phyloP scores from a whole-genome alignment of 2,888 invertebrate genomes.

The Tachystola acroxantha region DNA sequence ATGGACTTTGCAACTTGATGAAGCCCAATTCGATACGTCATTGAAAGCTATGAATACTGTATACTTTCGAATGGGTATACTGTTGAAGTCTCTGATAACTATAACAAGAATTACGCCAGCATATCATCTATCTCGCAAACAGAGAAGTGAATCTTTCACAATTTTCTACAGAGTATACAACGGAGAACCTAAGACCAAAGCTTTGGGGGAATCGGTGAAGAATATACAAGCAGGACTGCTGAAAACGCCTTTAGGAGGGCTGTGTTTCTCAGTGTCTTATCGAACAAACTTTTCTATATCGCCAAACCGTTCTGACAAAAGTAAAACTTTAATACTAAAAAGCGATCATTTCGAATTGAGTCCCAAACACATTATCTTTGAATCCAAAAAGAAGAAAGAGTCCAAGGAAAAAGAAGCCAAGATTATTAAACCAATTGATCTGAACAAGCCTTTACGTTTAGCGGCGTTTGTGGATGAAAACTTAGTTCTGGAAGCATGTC shows the following conservation, averaged over 20 bases:
- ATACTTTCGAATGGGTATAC: constrained; percentile 95
- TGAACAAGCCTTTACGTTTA: constrained; percentile 84
- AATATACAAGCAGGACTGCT: constrained; percentile 90
- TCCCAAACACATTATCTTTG: constrained; percentile 80
- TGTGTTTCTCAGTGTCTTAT: constrained; percentile 90
- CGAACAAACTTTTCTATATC: constrained; percentile 96
- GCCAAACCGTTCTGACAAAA: constrained; percentile 86
- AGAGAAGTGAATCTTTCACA: constrained; percentile 92
- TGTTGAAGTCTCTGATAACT: constrained; percentile 93
- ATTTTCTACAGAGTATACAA: constrained; percentile 93
- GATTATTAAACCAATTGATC: constrained; percentile 67
- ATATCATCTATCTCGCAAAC: constrained; percentile 92
- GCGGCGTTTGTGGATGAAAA: constrained; percentile 85
- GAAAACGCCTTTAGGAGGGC: constrained; percentile 91
- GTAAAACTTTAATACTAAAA: constrained; percentile 87
- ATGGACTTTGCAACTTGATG: constrained; percentile 87
- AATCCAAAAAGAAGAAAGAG: constrained; percentile 79
- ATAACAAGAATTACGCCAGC: constrained; percentile 95
- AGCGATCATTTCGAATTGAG: constrained; percentile 94
- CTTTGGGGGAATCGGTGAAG: constrained; percentile 89
- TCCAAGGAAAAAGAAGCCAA: constrained; percentile 44
- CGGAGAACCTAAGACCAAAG: constrained; percentile 86
- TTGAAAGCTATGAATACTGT: constrained; percentile 88
- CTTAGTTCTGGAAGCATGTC: constrained; percentile 45
- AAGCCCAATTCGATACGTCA: constrained; percentile 82